Evolutionary conservation across 2,888 invertebrate genomes (phyloP), one percentile per base, ranked within the genome.

Genomic region (Tethea ocularis): DNA sequence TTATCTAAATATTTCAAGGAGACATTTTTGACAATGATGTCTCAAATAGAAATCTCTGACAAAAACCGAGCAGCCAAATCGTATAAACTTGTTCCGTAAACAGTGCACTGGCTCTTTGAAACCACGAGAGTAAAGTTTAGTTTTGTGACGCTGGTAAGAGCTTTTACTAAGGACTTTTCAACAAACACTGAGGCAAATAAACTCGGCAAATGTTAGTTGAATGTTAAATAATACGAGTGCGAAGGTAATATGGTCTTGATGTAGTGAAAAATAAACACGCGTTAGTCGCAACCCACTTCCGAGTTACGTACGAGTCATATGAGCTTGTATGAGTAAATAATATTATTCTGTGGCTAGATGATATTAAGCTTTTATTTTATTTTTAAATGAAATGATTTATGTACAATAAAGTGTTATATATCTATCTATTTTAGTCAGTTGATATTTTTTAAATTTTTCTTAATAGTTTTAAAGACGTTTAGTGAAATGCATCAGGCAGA

Each of bases 91-190:
- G 26, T 33, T 38, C 4, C 13, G 57, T 33, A 61, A 63, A 63
- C 55, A 64, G 8, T 29, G 59, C 62, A 64, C 59, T 63, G 54
- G 54, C 61, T 62, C 70, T 63, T 61, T 63, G 61, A 59, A 57
- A 58, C 57, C 58, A 58, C 57, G 15, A 56, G 56, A 61, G 58
- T 64, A 33, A 58, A 67, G 57, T 68, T 68, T 38, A 60, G 58
- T 59, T 58, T 63, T 61, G 33, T 61, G 62, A 65, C 65, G 62
- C 58, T 26, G 46, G 56, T 61, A 59, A 63, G 59, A 61, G 63
- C 61, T 62, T 63, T 66, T 55, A 59, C 59, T 55, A 64, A 59
- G 29, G 61, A 60, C 60, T 63, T 64, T 61, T 53, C 52, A 8
- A 51, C 61, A 59, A 61, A 66, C 54, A 61, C 54, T 17, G 58